phyloP scores from a whole-genome alignment of 2,888 invertebrate species.

The Eretmocerus hayati region DNA sequence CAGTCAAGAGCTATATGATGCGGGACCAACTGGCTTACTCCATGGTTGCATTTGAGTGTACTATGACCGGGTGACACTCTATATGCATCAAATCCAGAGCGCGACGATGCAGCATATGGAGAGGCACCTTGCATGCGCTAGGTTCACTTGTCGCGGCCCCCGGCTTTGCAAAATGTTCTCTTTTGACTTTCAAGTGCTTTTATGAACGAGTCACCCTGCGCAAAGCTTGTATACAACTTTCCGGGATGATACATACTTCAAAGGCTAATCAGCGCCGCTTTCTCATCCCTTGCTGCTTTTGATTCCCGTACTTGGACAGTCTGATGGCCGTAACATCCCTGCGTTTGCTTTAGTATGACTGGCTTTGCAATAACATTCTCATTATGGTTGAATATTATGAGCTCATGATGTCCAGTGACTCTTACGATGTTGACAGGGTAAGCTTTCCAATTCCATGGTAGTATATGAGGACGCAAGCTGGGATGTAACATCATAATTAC shows the following conservation, averaged over 20 bases:
- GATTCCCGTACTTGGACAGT: neutral
- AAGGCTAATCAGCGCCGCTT: constrained; percentile 23
- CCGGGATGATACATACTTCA: constrained; percentile 24
- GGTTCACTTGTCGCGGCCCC: too few species aligned
- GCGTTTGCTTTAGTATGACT: neutral
- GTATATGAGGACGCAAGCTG: too few species aligned
- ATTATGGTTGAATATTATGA: too few species aligned
- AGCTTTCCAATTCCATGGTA: too few species aligned
- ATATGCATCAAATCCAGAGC: constrained; percentile 22
- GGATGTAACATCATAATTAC: too few species aligned
- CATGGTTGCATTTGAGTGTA: constrained; percentile 23
- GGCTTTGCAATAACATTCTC: neutral
- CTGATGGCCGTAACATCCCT: neutral
- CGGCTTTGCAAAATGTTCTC: too few species aligned
- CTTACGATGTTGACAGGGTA: too few species aligned
- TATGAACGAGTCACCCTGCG: constrained; percentile 10
- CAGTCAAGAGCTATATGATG: constrained; percentile 25
- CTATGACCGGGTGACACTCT: constrained; percentile 14
- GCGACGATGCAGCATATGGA: constrained; percentile 1
- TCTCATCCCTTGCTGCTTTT: neutral
- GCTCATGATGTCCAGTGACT: too few species aligned
- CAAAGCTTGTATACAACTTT: too few species aligned
- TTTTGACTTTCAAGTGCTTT: constrained; percentile 24
- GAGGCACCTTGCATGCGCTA: neutral
- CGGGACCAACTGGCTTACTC: constrained; percentile 37